These are phyloP conservation scores for Cyanoderma ruficeps DNA, from an alignment of 2,113 vertebrate species.

Conservation along the genomic window DNA sequence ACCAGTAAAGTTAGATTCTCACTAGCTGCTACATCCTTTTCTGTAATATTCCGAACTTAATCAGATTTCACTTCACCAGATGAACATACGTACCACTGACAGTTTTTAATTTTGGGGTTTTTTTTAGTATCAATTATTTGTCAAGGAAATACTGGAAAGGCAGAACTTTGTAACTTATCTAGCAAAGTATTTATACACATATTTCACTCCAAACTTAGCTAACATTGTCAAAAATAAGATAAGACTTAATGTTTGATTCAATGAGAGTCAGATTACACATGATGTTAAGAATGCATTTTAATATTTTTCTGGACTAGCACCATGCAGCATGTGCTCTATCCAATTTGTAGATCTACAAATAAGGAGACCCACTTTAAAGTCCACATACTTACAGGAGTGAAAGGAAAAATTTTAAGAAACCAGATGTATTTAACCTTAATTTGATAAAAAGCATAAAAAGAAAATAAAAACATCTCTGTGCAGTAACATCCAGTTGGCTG, in stretches of 20 bases:
- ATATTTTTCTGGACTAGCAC: background rate
- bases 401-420: background rate
- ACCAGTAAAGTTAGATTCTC: background rate
- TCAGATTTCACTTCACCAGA: background rate
- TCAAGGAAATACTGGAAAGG: background rate
- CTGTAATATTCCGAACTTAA: background rate
- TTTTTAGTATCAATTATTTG: background rate
- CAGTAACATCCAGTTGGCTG: slow-evolving; percentile 3
- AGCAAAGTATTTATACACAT: background rate
- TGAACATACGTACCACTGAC: no score
- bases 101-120: background rate
- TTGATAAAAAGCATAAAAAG: background rate
- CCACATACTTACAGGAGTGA: background rate
- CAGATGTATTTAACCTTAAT: background rate
- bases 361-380: background rate
- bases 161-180: background rate
- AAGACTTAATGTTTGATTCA: background rate
- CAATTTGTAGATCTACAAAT: background rate
- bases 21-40: background rate
- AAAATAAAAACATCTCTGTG: background rate
- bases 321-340: background rate
- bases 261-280: background rate
- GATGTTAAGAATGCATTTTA: background rate
- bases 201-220: background rate
- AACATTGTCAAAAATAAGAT: background rate